Base-by-base conservation (phyloP, 2,113 vertebrate genomes). In the Channa argus region DNA sequence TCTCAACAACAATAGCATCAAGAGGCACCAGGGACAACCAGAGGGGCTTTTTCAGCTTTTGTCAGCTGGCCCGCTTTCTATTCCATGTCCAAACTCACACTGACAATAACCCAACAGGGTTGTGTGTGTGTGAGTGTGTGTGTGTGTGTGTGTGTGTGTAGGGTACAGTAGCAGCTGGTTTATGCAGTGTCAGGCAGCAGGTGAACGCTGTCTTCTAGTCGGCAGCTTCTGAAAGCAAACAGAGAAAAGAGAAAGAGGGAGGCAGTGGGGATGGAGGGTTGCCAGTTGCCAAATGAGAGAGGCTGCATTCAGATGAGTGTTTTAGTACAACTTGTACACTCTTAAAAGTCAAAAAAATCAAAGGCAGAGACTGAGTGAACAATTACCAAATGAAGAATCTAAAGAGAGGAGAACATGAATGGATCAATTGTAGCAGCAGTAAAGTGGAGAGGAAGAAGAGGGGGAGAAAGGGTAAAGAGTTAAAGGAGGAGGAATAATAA, bases 161-260 rank as follows among this genome's bases (percentile, higher is more conserved):
- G 53, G 69, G 62, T 82, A 83, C 89, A 87, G 85, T 89, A 89
- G 85, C 93, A 94, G 92, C 90, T 92, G 92, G 86, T 87, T 82
- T 85, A 71, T 77, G 89, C 74, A 41, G 82, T 79, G 79, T 83
- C 71, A 80, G 80, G 84, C 88, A 86, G 91, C 93, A 93, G 92
- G 90, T 92, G 92, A 93, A 90, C 33, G 81, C 80, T 83, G 82
- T 84, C 80, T 83, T 71, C 58, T 52, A 37, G 83, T 82, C 89
- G 78, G 91, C 86, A 85, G 71, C 86, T 80, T 93, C 75, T 76
- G 71, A 93, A 88, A 81, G 77, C 69, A 75, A 79, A 79, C 53
- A 82, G 81, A 84, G 67, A 83, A 83, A 80, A 77, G 62, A 85
- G 69, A 64, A 44, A 33, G 24, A 61, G 69, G 71, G 63, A 54